Base-by-base conservation (phyloP, 2,888 invertebrate species). In the Drosophila hamatofila region DNA sequence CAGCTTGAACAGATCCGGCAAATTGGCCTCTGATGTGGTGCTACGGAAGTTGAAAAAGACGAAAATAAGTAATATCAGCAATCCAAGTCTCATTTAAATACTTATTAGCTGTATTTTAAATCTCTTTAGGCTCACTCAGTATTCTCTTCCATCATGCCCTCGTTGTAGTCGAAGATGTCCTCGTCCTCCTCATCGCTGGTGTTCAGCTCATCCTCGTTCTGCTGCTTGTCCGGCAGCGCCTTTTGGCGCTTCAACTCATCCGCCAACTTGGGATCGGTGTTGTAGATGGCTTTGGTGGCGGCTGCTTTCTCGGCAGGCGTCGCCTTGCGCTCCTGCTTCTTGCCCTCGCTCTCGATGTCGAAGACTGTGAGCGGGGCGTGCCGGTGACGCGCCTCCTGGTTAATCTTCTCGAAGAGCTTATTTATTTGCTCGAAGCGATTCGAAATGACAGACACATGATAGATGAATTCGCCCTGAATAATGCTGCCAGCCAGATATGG, bases 401-500 rank as follows among this genome's bases (percentile, higher is more conserved):
- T 92, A 66, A 93, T 91, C 64, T 85, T 83, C 63, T 91, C 89
- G 48, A 93, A 89, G 3, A 92, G 75, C 30, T 78, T 81, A 72
- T 93, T 93, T 46, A 93, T 74, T 58, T 84, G 82, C 35, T 81
- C 80, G 72, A 93, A 93, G 46, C 93, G 90, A 55, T 90, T 72
- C 16, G 91, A 91, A 35, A 93, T 91, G 65, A 90, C 83, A 51
- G 91, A 88, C 21, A 93, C 92, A 35, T 91, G 89, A 58, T 90
- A 88, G 59, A 92, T 88, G 73, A 93, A 93, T 79, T 92, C 92
- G 0, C 90, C 89, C 68, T 92, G 91, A 42, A 91, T 90, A 42
- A 92, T 78, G 67, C 92, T 91, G 25, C 88, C 90, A 18, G 90
- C 89, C 48, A 91, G 60, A 69, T 84, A 91, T 2, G 93, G 92